Evolutionary conservation across 2,888 invertebrate species (phyloP), one percentile per base, ranked within the genome.

Genomic region (Dryocosmus kuriphilus): DNA sequence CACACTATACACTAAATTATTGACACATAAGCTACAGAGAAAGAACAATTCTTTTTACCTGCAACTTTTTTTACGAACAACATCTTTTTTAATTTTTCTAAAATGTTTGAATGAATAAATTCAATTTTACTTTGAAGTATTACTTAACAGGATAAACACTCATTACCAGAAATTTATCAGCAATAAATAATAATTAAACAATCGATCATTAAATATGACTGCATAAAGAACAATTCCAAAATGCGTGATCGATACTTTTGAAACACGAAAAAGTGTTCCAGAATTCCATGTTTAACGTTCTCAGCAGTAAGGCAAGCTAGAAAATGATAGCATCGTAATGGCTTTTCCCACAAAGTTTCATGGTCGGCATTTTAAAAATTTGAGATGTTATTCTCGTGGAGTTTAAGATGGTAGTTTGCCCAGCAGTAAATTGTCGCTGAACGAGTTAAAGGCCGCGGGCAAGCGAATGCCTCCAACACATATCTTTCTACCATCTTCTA

Each of bases 401-500:
- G 89, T 89, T 90, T 88, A 89, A 89, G 89, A 87, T 86, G 88
- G 88, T 89, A 90, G 89, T 90, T 90, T 87, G 89, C 88, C 88
- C 87, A 81, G 88, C 89, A 90, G 90, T 91, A 91, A 91, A 91
- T 91, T 91, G 90, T 89, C 90, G 88, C 87, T 80, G 74, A 83
- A 83, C 83, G 85, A 85, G 86, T 85, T 85, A 85, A 87, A 85
- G 85, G 86, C 81, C 79, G 83, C 81, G 75, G 75, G 80, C 77
- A 75, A 79, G 76, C 79, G 76, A 77, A 75, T 79, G 77, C 79
- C 80, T 80, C 86, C 82, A 75, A 81, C 85, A 87, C 89, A 86
- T 90, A 90, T 90, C 90, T 90, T 89, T 88, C 89, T 88, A 86
- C 87, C 86, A 90, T 90, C 90, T 90, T 88, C 89, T 90, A 90